Conservation (phyloP, 2,888 invertebrate species). For the Altica lythri region DNA sequence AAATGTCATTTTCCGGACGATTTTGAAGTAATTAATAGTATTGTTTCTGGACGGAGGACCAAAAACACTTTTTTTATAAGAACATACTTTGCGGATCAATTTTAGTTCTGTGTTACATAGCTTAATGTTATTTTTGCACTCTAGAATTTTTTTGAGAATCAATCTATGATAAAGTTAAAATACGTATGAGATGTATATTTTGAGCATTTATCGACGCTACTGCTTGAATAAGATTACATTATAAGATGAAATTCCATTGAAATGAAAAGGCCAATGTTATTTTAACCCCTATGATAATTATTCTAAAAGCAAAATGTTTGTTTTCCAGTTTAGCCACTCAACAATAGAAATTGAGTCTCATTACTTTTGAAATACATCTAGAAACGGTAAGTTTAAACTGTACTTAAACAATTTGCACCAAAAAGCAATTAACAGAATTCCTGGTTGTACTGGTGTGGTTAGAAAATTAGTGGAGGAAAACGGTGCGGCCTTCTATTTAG, state of each 20-base stretch:
- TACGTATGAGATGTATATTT: too few species aligned
- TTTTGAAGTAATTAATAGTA: too few species aligned
- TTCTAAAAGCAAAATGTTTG: constrained; percentile 17
- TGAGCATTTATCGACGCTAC: background rate
- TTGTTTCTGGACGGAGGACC: too few species aligned
- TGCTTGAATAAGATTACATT: background rate
- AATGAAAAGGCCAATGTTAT: constrained; percentile 21
- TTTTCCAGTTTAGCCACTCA: constrained; percentile 20
- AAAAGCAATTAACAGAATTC: constrained; percentile 53
- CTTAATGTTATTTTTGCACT: too few species aligned
- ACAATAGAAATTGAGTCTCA: constrained; percentile 25
- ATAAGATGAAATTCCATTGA: constrained; percentile 3
- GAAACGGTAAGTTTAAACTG: constrained; percentile 27
- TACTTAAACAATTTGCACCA: constrained; percentile 49
- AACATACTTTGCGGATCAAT: too few species aligned
- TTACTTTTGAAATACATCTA: constrained; percentile 28
- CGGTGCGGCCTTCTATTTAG: constrained; percentile 42
- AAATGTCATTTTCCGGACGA: too few species aligned
- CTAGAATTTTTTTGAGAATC: too few species aligned
- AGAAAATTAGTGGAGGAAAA: constrained; percentile 52
- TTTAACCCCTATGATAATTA: constrained; percentile 21
- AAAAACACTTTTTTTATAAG: too few species aligned
- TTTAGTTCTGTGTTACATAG: too few species aligned
- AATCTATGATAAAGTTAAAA: too few species aligned
- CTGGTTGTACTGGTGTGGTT: constrained; percentile 47